Percentiles rank a stretch among this genome's conserved stretches.
These are phyloP conservation scores for Dexiosoma caninum DNA, from an alignment of 2,888 invertebrate genomes.

Conservation along the genomic window DNA sequence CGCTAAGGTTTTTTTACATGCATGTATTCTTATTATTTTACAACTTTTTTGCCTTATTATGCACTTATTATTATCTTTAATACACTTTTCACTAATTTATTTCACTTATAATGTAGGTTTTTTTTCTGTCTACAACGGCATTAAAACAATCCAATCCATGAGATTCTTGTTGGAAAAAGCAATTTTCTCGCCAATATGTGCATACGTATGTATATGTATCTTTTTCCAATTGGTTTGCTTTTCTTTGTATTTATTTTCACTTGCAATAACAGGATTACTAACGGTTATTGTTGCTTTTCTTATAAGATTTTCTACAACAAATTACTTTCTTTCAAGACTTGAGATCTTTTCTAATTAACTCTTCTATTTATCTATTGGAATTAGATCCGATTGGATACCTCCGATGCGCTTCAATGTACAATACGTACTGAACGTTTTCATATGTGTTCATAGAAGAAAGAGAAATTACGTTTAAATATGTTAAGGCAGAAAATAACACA, in stretches of 20 bases:
- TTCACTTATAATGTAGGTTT: too few relatives aligned
- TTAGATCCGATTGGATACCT: slow-evolving; percentile 67
- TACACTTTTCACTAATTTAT: slow-evolving; percentile 3
- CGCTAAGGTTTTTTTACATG: slow-evolving; percentile 12
- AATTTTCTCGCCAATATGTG: too few relatives aligned
- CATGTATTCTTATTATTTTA: too few relatives aligned
- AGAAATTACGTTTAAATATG: slow-evolving; percentile 54
- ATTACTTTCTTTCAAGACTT: slow-evolving; percentile 20
- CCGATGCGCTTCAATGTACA: slow-evolving; percentile 73
- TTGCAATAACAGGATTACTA: too few relatives aligned
- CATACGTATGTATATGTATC: too few relatives aligned
- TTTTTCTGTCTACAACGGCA: too few relatives aligned
- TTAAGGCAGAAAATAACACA: background rate
- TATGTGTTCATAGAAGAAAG: slow-evolving; percentile 61
- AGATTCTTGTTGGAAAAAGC: slow-evolving; percentile 35
- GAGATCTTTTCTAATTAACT: slow-evolving; percentile 25
- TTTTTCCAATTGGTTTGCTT: slow-evolving; percentile 19
- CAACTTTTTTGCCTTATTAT: slow-evolving; percentile 22
- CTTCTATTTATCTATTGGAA: slow-evolving; percentile 50
- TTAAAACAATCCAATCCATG: too few relatives aligned
- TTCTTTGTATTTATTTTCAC: slow-evolving; percentile 24
- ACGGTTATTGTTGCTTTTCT: slow-evolving; percentile 37
- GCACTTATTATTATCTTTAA: background rate
- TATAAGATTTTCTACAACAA: slow-evolving; percentile 12
- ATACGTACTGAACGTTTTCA: slow-evolving; percentile 70